These are phyloP conservation scores for Sardinella longiceps DNA, from an alignment of 2,797 vertebrate species.

Conservation along the genomic window DNA sequence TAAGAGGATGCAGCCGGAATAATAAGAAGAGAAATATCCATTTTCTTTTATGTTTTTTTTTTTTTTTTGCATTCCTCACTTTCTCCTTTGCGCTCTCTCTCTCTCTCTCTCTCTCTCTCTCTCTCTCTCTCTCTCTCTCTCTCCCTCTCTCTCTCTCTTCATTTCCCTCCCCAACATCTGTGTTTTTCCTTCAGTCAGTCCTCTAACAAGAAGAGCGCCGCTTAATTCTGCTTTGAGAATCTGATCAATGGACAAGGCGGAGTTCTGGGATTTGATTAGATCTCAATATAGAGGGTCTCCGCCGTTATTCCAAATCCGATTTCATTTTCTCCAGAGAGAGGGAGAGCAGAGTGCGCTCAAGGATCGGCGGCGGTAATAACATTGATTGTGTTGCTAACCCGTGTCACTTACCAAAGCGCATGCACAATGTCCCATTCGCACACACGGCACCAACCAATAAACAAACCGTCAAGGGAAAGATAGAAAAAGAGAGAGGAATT, in stretches of 20 bases:
- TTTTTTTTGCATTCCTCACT: not conserved
- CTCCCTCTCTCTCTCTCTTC: constrained; percentile 9
- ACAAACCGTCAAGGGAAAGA: constrained; percentile 59
- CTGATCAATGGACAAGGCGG: constrained; percentile 63
- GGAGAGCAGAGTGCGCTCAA: constrained; percentile 34
- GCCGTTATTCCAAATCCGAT: constrained; percentile 41
- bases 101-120: too few relatives aligned
- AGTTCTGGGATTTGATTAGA: constrained; percentile 69
- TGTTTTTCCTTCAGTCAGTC: constrained; percentile 29
- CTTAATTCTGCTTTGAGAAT: constrained; percentile 58
- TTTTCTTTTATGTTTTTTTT: constrained; percentile 21
- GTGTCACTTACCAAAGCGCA: constrained; percentile 62
- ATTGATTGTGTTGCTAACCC: constrained; percentile 76
- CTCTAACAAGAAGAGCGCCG: constrained; percentile 35
- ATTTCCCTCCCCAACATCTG: constrained; percentile 13
- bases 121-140: constrained; percentile 8
- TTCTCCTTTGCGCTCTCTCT: not conserved
- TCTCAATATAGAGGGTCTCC: constrained; percentile 57
- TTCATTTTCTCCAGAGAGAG: constrained; percentile 42
- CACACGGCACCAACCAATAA: constrained; percentile 61
- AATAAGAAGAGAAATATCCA: constrained; percentile 23
- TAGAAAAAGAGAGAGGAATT: not conserved
- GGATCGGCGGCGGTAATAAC: constrained; percentile 51
- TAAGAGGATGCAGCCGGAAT: constrained; percentile 32
- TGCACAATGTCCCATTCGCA: constrained; percentile 59